Base-by-base conservation (phyloP, 2,113 vertebrate genomes). In the Phaethornis superciliosus region DNA sequence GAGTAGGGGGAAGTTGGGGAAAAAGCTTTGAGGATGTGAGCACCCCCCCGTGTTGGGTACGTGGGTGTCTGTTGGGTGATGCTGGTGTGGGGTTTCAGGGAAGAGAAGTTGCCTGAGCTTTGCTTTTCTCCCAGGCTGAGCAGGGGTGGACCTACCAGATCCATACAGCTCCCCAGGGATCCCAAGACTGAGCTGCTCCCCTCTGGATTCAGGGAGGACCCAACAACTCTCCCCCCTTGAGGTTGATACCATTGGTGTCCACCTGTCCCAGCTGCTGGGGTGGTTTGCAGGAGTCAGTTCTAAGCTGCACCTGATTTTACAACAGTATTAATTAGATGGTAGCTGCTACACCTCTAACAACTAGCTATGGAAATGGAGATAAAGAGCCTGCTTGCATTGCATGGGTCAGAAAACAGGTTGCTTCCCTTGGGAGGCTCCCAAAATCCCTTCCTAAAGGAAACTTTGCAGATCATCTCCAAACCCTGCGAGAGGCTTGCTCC, bases 271-370 rank as follows among this genome's bases (percentile, higher is more conserved):
- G 30, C 88, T 21, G 35, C 65, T 87, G 16, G 0, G 15, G 3
- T 40, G 85, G 71, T 96, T 93, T 82, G 96, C 84, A 55, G 81
- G 22, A 70, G 88, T 72, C 93, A 64, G 85, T 91, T 95, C 95
- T 89, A 79, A 96, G 94, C 93, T 95, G 75, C 88, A 26, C 84
- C 71, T 74, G 69, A 4, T 54, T 68, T 88, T 93, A 64, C 85
- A 54, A 21, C 59, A 4, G 60, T 81, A 16, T 96, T 93, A 63
- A 93, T 94, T 91, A 92, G 75, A 19, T 2, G 3, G 46, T 80
- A 65, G 74, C 93, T 80, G 94, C 94, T 95, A 88, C 23, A 60
- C 80, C 85, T 70, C 74, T 67, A 65, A 51, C 86, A 94, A 91
- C 95, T 91, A 89, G 81, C 89, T 85, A 0, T 63, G 85, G 49